Evolutionary conservation across 2,797 vertebrate species (phyloP).

Genomic region (Florisuga fusca): DNA sequence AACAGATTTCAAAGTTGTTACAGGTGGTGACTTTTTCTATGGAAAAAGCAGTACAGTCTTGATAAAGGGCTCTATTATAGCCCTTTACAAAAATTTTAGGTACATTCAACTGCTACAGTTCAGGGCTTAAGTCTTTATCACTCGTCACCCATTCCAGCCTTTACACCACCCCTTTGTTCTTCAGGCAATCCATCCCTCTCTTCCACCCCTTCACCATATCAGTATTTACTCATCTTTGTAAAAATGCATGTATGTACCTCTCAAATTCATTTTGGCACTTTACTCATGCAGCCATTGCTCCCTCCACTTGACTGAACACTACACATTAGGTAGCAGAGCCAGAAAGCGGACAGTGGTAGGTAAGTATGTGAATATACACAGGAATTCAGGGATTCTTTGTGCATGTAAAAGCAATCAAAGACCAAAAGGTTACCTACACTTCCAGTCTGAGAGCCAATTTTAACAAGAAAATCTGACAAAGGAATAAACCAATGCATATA

Average conservation of each 20-base stretch:
- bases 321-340: not conserved
- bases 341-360: not conserved
- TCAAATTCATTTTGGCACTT: not conserved
- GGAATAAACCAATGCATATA: not conserved
- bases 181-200: not conserved
- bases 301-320: not conserved
- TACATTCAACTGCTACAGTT: not conserved
- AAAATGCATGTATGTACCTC: fast-evolving
- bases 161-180: fast-evolving
- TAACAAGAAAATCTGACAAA: not conserved
- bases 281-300: not conserved
- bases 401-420: not conserved
- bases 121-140: not conserved
- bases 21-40: not conserved
- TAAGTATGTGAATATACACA: not conserved
- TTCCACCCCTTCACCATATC: not conserved
- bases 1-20: not conserved
- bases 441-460: not conserved
- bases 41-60: not conserved
- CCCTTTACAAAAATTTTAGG: not conserved
- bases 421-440: not conserved
- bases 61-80: fast-evolving
- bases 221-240: not conserved
- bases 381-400: not conserved
- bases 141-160: not conserved